Base-by-base conservation (phyloP, 2,797 vertebrate genomes). In the Macropodus opercularis region DNA sequence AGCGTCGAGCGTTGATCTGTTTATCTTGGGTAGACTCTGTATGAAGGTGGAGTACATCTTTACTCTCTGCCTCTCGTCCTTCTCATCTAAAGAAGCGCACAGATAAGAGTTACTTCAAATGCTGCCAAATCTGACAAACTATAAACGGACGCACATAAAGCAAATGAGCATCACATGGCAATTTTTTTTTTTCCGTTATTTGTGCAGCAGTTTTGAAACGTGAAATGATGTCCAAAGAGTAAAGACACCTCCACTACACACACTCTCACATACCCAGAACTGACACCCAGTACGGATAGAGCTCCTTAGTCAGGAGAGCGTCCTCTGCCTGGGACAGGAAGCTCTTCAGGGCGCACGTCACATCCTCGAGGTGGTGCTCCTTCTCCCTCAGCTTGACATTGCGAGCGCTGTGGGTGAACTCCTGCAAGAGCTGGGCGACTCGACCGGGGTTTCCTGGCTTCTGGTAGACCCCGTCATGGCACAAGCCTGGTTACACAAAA, bases 211-310 rank as follows among this genome's bases (percentile, higher is more conserved):
- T 44, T 29, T 14, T 17, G n/a, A 7, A 2, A 24, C 1, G 1
- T 48, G 7, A 32, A n/a, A 18, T 38, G 0, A 1, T 34, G 9
- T 17, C 35, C 35, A 47, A 18, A 7, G 1, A 6, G 12, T n/a
- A n/a, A n/a, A n/a, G n/a, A 11, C 13, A 13, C 31, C 31, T 11
- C 12, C 12, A 11, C 1, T 13, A 3, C 31, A 15, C 14, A 35
- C 34, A 35, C 32, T 5, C 32, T 47, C 35, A 63, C 79, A 3
- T 60, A 98, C 97, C 97, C 89, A 97, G 90, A 9, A 93, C 94
- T 15, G 96, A 94, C 75, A 97, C 94, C 96, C 97, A 98, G 74
- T 96, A 98, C 0, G 97, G 97, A 74, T 98, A 98, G 32, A 98
- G 94, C 86, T 98, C 95, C 84, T 98, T 98, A 57, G 94, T 92